Conservation (phyloP, 2,797 vertebrate genomes). For the Urosaurus nigricauda region DNA sequence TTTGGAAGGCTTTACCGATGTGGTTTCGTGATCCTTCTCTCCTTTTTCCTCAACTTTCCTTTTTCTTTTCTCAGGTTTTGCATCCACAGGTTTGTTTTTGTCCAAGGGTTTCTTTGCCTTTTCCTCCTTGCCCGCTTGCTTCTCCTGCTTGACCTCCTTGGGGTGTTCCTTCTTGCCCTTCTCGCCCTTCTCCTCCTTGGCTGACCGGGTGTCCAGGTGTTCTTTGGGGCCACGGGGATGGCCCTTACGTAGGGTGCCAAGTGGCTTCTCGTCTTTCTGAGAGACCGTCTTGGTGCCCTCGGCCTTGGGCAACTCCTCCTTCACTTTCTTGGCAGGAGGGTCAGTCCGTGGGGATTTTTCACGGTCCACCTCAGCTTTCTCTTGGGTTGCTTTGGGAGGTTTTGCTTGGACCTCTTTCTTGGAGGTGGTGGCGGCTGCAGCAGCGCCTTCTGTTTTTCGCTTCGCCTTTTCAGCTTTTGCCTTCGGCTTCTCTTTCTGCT, state of each 20-base stretch:
- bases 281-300: constrained; percentile 78
- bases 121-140: constrained; percentile 78
- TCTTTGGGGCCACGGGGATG: constrained; percentile 83
- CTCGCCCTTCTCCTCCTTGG: constrained; percentile 81
- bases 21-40: constrained; percentile 78
- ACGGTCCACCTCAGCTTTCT: constrained; percentile 79
- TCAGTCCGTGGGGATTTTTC: constrained; percentile 82
- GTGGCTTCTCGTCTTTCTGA: constrained; percentile 83
- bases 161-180: constrained; percentile 82
- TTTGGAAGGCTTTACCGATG: constrained; percentile 77
- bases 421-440: constrained; percentile 28
- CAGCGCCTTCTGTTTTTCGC: constrained; percentile 81
- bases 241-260: constrained; percentile 80
- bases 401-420: constrained; percentile 80
- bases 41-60: constrained; percentile 84
- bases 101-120: constrained; percentile 81
- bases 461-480: constrained; percentile 83
- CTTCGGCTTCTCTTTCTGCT: constrained; percentile 86
- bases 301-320: constrained; percentile 84
- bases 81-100: constrained; percentile 79
- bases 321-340: constrained; percentile 82
- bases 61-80: constrained; percentile 85
- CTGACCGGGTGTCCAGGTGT: constrained; percentile 76
- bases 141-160: constrained; percentile 80
- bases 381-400: constrained; percentile 74